phyloP scores from a whole-genome alignment of 2,888 invertebrate genomes.

The Nephrotoma appendiculata region DNA sequence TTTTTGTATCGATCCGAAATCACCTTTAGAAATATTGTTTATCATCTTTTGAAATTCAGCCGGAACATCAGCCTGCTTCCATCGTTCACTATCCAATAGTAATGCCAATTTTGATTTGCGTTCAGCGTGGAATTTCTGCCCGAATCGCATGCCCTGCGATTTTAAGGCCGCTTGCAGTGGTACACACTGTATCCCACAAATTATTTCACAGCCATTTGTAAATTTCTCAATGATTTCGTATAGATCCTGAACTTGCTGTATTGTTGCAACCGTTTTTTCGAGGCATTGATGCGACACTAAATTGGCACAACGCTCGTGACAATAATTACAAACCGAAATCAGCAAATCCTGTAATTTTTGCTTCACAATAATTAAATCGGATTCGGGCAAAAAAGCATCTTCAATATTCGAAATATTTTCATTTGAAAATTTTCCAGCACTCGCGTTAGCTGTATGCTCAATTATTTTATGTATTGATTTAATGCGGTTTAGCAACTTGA shows the following conservation, averaged over 20 bases:
- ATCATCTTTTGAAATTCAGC: conserved; percentile 76
- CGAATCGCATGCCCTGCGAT: conserved; percentile 79
- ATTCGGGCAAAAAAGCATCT: conserved; percentile 53
- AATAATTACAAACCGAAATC: conserved; percentile 74
- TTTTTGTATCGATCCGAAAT: conserved; percentile 23
- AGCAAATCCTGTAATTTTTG: conserved; percentile 62
- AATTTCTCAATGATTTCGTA: conserved; percentile 66
- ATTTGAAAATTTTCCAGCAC: conserved; percentile 39
- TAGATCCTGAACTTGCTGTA: conserved; percentile 59
- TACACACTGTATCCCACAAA: conserved; percentile 61
- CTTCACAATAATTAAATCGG: conserved; percentile 53
- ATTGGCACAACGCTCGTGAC: conserved; percentile 84
- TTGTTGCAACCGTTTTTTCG: conserved; percentile 54
- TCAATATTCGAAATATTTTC: conserved; percentile 31
- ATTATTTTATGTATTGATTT: conserved; percentile 62
- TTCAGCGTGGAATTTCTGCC: conserved; percentile 80
- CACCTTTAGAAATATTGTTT: conserved; percentile 43
- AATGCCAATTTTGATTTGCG: conserved; percentile 70
- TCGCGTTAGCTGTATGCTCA: conserved; percentile 54
- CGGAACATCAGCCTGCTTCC: conserved; percentile 89
- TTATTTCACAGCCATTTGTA: conserved; percentile 55
- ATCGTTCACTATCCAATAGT: conserved; percentile 78
- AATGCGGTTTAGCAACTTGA: conserved; percentile 58
- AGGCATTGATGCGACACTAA: conserved; percentile 65
- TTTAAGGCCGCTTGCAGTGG: conserved; percentile 70